A percentile compares a stretch with the other conserved stretches of the same genome.
Evolutionary conservation across 2,113 vertebrate species (phyloP).

Genomic region (Gila orcuttii): DNA sequence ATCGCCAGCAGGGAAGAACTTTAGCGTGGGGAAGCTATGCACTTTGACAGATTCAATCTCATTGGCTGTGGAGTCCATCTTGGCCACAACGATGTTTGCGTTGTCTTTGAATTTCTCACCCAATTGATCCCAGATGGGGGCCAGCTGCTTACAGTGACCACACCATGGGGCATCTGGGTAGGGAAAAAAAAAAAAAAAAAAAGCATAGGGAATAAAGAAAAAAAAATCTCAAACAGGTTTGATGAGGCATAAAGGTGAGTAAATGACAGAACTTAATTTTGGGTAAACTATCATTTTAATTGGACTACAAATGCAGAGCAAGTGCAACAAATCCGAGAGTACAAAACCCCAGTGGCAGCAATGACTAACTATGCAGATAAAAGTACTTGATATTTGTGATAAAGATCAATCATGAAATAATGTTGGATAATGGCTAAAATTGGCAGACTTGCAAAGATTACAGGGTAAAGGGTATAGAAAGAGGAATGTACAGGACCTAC

Average conservation of each 20-base stretch:
- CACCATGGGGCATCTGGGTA: constrained; percentile 94
- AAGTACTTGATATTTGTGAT: neutral
- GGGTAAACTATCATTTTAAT: neutral
- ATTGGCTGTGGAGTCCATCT: constrained; percentile 97
- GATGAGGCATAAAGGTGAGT: neutral
- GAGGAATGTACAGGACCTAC: neutral
- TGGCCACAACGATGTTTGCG: constrained; percentile 83
- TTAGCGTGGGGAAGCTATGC: constrained; percentile 97
- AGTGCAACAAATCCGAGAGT: too few relatives aligned
- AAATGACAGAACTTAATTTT: neutral
- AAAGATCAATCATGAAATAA: neutral
- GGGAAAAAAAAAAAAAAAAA: neutral
- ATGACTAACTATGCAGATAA: neutral
- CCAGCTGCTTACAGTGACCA: constrained; percentile 97
- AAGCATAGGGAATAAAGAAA: neutral
- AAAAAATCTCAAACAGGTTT: neutral
- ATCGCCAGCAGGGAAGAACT: constrained; percentile 90
- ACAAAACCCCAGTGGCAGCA: neutral
- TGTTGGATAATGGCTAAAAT: neutral
- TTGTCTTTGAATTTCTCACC: constrained; percentile 90
- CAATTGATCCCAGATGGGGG: constrained; percentile 96
- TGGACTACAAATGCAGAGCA: neutral
- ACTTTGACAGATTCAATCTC: constrained; percentile 94
- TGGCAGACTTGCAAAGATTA: neutral
- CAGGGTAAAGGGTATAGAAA: neutral